Evolutionary conservation across 2,888 invertebrate species (phyloP), one percentile per base, ranked within the genome.

Genomic region (Lepidonotus clava): DNA sequence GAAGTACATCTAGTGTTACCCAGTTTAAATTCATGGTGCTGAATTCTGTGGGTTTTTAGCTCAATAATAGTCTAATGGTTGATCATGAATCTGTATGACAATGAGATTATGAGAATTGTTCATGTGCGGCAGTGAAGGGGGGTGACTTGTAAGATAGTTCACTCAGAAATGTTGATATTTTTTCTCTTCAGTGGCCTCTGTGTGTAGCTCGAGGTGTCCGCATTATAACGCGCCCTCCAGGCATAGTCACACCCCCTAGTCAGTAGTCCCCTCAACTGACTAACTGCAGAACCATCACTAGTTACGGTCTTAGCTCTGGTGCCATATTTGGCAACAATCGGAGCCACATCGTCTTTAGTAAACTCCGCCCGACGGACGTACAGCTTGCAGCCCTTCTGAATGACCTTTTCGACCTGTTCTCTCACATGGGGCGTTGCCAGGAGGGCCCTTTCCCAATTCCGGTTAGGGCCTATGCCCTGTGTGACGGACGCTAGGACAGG

Each of bases 351-450:
- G 38, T 28, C 21, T 18, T 38, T 36, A 32, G 46, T n/a, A 32
- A 21, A 84, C 71, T 0, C 11, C 5, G 86, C 86, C n/a, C 86
- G 40, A 2, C 86, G 40, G 46, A 86, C 84, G 38, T 67, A 86
- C 34, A 86, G 36, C 14, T 83, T 86, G 53, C 84, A 83, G 24
- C 84, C 84, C n/a, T 86, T 86, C 2, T 32, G 46, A 24, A 86
- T 41, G 18, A 71, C 86, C 18, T 46, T 28, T 21, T 66, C 53
- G 36, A 86, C 40, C 32, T 32, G 24, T 0, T n/a, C 18, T 21
- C 21, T 11, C 0, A 86, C 34, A 24, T 38, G 40, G 5, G 66
- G 28, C 14, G 28, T 4, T 1, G 38, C n/a, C 51, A 83, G 38
- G 24, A 86, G 46, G 21, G 85, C 38, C 6, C 46, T 46, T 34